Conservation (phyloP, 2,888 invertebrate species). For the Tetragonisca angustula region DNA sequence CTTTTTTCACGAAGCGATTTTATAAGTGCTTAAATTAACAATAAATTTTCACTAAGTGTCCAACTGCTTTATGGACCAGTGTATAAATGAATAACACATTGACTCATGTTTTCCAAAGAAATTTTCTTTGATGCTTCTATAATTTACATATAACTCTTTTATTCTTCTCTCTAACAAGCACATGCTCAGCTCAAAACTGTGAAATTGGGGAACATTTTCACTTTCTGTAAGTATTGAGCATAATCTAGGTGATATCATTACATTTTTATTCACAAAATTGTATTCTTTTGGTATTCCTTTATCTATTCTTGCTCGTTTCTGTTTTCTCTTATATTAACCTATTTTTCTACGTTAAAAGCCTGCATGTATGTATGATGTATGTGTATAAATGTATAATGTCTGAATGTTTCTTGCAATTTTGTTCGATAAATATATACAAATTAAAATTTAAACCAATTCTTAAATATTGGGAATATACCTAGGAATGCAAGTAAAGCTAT, state of each 20-base stretch:
- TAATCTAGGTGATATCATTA: constrained; percentile 8
- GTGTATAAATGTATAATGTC: neutral
- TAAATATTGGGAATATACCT: neutral
- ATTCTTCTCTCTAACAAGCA: constrained; percentile 79
- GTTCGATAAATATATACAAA: neutral
- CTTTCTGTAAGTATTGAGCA: constrained; percentile 76
- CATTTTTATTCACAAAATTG: neutral
- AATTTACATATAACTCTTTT: constrained; percentile 39
- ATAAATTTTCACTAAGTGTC: no score
- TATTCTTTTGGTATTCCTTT: neutral
- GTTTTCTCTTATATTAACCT: neutral
- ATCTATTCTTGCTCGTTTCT: neutral
- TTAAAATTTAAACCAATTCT: neutral
- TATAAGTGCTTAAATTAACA: no score
- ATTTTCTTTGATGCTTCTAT: neutral
- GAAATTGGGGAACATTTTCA: constrained; percentile 81
- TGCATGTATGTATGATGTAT: neutral
- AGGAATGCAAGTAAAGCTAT: constrained; percentile 89
- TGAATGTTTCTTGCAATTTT: neutral
- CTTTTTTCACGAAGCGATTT: no score
- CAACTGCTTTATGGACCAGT: no score
- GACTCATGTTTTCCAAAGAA: neutral
- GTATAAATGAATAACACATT: neutral
- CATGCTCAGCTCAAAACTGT: constrained; percentile 81
- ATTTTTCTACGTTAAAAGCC: neutral